phyloP scores from a whole-genome alignment of 1,140 invertebrate species.

The Drosophila orena region DNA sequence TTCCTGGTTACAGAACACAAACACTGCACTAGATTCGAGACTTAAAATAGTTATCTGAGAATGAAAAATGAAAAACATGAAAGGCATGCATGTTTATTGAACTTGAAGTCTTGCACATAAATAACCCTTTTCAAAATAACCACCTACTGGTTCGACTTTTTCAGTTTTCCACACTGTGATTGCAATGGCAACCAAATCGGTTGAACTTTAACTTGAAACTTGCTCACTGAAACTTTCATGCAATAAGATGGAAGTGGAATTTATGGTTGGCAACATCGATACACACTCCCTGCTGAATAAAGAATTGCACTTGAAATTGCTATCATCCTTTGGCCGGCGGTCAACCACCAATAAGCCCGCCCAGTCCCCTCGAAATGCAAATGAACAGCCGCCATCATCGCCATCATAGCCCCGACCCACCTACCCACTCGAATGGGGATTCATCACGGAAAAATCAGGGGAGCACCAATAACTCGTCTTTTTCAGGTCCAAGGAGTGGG shows the following conservation, averaged over 20 bases:
- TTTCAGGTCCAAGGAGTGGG: slow-evolving; percentile 45
- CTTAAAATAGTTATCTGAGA: too few species aligned
- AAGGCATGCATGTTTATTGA: neutral
- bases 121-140: neutral
- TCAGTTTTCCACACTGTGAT: neutral
- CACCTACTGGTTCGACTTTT: neutral
- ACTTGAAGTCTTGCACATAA: neutral
- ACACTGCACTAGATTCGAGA: neutral
- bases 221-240: neutral
- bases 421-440: slow-evolving; percentile 39
- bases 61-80: neutral
- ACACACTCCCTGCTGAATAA: slow-evolving; percentile 28
- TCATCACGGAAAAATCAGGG: slow-evolving; percentile 43
- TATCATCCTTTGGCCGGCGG: slow-evolving; percentile 55
- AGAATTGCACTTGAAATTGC: slow-evolving; percentile 70
- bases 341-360: slow-evolving; percentile 70
- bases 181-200: neutral
- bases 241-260: neutral
- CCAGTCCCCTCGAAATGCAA: slow-evolving; percentile 58
- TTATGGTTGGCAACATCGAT: slow-evolving; percentile 43
- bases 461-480: slow-evolving; percentile 72
- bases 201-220: slow-evolving; percentile 5
- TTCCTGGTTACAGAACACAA: too few species aligned
- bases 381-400: slow-evolving; percentile 62
- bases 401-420: slow-evolving; percentile 17